A percentile compares a stretch with the other conserved stretches of the same genome.
Conservation (phyloP, 2,113 vertebrate species). For the Amphilophus citrinellus region DNA sequence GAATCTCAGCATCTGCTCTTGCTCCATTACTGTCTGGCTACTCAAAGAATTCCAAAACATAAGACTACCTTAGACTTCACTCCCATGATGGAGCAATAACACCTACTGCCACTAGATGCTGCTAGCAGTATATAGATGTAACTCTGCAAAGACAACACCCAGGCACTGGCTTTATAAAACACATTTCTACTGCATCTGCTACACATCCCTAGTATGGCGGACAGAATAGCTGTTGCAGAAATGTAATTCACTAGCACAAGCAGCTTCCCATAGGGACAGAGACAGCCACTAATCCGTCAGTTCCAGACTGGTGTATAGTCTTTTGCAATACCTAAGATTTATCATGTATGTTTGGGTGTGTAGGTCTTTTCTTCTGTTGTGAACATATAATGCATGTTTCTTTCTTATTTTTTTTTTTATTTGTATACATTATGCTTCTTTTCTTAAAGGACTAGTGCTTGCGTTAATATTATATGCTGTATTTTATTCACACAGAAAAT, state of each 20-base stretch:
- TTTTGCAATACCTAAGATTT: conserved; percentile 26
- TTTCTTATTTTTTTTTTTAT: not conserved
- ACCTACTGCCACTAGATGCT: conserved; percentile 77
- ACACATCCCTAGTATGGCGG: conserved; percentile 59
- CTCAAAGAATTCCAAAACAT: not conserved
- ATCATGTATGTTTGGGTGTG: not conserved
- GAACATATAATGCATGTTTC: not conserved
- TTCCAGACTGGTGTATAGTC: conserved; percentile 21
- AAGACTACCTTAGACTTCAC: not conserved
- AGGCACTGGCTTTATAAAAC: conserved; percentile 55
- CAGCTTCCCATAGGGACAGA: conserved; percentile 33
- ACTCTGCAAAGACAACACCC: conserved; percentile 75
- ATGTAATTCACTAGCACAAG: conserved; percentile 42
- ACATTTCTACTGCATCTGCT: conserved; percentile 69
- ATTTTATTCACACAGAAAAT: not conserved
- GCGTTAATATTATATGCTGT: not conserved
- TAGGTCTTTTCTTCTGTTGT: not conserved
- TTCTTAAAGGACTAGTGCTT: not conserved
- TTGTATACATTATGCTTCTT: not conserved
- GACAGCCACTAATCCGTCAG: conserved; percentile 10
- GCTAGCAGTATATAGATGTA: conserved; percentile 34
- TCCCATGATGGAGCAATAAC: not conserved
- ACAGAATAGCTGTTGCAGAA: conserved; percentile 54
- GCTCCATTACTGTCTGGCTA: not conserved
- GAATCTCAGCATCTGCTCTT: not conserved